Evolutionary conservation across 2,888 invertebrate species (phyloP).

Genomic region (Diaphora mendica): DNA sequence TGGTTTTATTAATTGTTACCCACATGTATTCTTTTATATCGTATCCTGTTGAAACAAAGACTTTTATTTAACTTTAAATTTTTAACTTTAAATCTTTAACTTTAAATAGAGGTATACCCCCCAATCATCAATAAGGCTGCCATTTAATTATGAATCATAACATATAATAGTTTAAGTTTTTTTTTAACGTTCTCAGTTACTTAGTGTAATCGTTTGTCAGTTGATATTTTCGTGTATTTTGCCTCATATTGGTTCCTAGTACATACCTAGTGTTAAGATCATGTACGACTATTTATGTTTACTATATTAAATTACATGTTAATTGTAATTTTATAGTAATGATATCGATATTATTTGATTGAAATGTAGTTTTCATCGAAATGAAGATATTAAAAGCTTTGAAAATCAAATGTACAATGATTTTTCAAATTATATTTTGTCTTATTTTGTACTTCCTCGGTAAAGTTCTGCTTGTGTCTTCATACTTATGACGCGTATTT

Average conservation of each 20-base stretch:
- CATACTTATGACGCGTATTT: not conserved
- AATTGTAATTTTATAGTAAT: conserved; percentile 30
- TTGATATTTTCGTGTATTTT: conserved; percentile 29
- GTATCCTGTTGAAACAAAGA: conserved; percentile 7
- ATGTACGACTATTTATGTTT: conserved; percentile 37
- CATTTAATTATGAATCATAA: conserved; percentile 14
- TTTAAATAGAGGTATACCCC: conserved; percentile 4
- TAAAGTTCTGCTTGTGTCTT: not conserved
- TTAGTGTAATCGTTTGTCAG: conserved; percentile 21
- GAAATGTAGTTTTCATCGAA: conserved; percentile 20
- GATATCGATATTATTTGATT: conserved; percentile 20
- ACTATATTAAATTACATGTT: conserved; percentile 30
- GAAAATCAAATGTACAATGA: conserved; percentile 7
- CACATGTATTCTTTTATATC: not conserved
- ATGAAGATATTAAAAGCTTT: conserved; percentile 21
- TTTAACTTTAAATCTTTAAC: no score
- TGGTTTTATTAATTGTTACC: not conserved
- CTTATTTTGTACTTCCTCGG: not conserved
- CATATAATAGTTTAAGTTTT: conserved; percentile 11
- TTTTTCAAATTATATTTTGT: not conserved
- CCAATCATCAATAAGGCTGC: conserved; percentile 17
- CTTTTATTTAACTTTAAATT: conserved; percentile 29
- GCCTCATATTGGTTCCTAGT: conserved; percentile 49
- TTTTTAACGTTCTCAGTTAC: conserved; percentile 9
- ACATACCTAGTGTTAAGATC: conserved; percentile 22